Evolutionary conservation across 2,113 vertebrate genomes (phyloP).

Genomic region (Larimichthys polyactis): DNA sequence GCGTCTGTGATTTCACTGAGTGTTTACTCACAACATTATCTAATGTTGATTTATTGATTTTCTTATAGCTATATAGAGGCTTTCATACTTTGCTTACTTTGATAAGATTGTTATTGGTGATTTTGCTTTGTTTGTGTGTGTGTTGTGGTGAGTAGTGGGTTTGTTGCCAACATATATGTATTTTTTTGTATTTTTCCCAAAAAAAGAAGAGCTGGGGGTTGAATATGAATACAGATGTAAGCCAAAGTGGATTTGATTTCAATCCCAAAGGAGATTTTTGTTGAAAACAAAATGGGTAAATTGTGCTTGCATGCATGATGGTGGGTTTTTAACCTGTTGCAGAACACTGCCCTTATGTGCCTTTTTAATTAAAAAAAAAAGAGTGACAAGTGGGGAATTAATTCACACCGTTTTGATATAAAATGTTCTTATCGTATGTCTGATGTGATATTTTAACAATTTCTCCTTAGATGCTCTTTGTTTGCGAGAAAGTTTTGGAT

Average conservation of each 20-base stretch:
- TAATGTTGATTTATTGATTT: constrained; percentile 55
- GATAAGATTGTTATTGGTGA: constrained; percentile 42
- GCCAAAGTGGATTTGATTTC: constrained; percentile 31
- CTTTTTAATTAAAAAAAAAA: constrained; percentile 22
- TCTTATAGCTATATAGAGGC: constrained; percentile 33
- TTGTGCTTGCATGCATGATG: constrained; percentile 21
- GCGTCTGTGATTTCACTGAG: constrained; percentile 71
- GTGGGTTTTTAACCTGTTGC: constrained; percentile 31
- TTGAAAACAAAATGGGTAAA: constrained; percentile 18
- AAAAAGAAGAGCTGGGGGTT: background rate
- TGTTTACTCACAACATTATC: constrained; percentile 63
- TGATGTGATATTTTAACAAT: constrained; percentile 57
- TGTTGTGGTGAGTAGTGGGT: constrained; percentile 57
- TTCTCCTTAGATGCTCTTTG: constrained; percentile 42
- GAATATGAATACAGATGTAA: constrained; percentile 19
- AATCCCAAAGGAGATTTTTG: constrained; percentile 26
- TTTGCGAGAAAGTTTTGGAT: constrained; percentile 28
- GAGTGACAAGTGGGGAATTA: constrained; percentile 22
- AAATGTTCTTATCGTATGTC: constrained; percentile 45
- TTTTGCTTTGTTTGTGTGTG: constrained; percentile 21
- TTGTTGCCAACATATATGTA: constrained; percentile 31
- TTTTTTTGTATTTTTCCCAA: constrained; percentile 4
- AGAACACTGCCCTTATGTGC: constrained; percentile 42
- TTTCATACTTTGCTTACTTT: constrained; percentile 55
- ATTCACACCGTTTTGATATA: constrained; percentile 35